Evolutionary conservation across 1,140 invertebrate genomes (phyloP), one percentile per base, ranked within the genome.

Genomic region (Zaprionus gabonicus): DNA sequence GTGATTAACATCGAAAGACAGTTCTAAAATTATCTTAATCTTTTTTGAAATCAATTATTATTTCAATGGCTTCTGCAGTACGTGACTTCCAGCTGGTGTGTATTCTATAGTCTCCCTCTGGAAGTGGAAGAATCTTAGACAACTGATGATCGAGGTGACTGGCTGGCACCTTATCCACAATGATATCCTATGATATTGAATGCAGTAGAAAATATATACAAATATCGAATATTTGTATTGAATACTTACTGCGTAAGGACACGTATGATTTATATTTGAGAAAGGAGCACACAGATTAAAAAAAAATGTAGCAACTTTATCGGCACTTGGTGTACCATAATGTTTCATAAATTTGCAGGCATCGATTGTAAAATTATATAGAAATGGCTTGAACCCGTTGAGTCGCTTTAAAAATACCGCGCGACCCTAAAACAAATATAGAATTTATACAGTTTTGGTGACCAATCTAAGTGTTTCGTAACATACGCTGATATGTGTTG

Each of bases 341-440:
- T 65, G 51, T 27, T 15, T 23, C 0, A 76, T 7, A 15, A 63
- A 25, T 34, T 56, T 57, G 9, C 69, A 72, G 1, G 5, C 28
- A 36, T 76, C 57, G 1, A 46, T 10, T 4, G 67, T 71, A 20
- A 76, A 53, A 13, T 76, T 55, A 28, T 59, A 76, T 1, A 76
- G 46, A 59, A 71, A 76, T 15, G 66, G 66, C 4, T 71, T 71
- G n/a, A 65, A 76, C 10, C 66, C 73, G 27, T 65, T 70, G 5
- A 70, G 12, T 4, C 67, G 34, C 27, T 71, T 59, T 1, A 73
- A 27, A 23, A 53, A 25, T 9, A 13, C 17, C 1, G 17, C 5
- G 25, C 20, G 20, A 20, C 12, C n/a, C 20, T 44, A 44, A n/a
- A 23, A 10, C 20, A 36, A 38, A 38, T 12, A 57, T 13, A 34